Percentiles rank a stretch among this genome's conserved stretches.
phyloP scores from a whole-genome alignment of 2,797 vertebrate species.

The Melanotaenia parkinsoni region DNA sequence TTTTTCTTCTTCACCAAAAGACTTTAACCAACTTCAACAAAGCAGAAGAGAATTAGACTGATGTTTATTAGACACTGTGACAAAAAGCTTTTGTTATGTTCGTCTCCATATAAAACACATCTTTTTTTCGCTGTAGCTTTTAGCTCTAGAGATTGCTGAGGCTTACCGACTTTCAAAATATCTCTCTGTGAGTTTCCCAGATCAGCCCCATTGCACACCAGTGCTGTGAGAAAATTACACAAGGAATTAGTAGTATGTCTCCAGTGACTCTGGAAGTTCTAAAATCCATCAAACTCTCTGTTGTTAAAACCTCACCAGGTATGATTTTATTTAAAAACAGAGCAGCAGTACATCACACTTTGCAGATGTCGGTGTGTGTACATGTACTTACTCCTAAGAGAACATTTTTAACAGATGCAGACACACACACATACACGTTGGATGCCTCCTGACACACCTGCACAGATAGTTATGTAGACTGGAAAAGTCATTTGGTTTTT shows the following conservation, averaged over 20 bases:
- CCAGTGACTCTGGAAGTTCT: conserved; percentile 2
- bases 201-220: background rate
- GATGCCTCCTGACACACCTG: conserved; percentile 41
- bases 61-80: background rate
- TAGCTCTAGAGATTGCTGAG: background rate
- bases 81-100: background rate
- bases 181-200: conserved; percentile 4
- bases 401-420: conserved; percentile 7
- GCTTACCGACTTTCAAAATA: conserved; percentile 14
- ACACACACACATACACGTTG: conserved; percentile 10
- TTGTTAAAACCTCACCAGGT: conserved; percentile 20
- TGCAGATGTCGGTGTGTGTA: conserved; percentile 3
- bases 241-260: conserved; percentile 4
- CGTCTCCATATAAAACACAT: background rate
- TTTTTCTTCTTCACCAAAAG: background rate
- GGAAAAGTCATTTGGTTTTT: conserved; percentile 61
- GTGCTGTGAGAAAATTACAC: conserved; percentile 19
- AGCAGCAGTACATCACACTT: conserved; percentile 3
- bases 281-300: conserved; percentile 15
- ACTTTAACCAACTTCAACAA: background rate
- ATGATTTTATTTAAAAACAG: conserved; percentile 1
- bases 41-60: background rate
- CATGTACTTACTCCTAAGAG: background rate
- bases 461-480: conserved; percentile 19
- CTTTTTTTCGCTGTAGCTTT: background rate